Evolutionary conservation across 2,888 invertebrate genomes (phyloP), one percentile per base, ranked within the genome.

Genomic region (Unio delphinus): DNA sequence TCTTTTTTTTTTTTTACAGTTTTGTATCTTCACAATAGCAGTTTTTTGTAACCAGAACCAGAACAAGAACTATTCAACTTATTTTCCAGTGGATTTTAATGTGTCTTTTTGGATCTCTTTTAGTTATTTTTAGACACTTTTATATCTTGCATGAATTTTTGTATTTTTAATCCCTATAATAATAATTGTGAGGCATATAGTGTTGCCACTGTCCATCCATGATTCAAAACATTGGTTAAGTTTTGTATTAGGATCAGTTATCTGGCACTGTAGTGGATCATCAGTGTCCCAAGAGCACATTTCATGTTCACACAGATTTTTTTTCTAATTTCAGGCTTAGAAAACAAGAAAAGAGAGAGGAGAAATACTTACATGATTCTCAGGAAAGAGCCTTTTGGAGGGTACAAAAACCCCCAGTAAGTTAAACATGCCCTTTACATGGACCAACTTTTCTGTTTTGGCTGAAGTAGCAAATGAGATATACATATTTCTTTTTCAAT

Each of bases 371-470:
- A 74, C 94, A 95, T 80, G 98, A 99, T 90, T 85, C 96, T 79
- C 98, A 99, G 90, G 99, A 99, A 90, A 93, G 97, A 80, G 98
- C 99, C 66, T 99, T 97, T 91, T 99, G 99, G 99, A 93, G 97
- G 79, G 95, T 98, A 69, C 95, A 97, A 88, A 93, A 97, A 84
- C 98, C 98, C 68, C 96, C 97, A 70, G 87, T 88, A 78, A 82
- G 80, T 82, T 30, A 17, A 26, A 18, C 34, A 20, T 15, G n/a
- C 15, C 61, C 28, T 61, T 26, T 61, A 15, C 6, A 26, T 20
- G 61, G 3, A 61, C 23, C 28, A 18, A 61, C 30, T 7, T 28
- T 28, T 58, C 20, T 23, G 58, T n/a, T 18, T 58, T 3, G 8
- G 26, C 58, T 17, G 58, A 11, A 26, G 15, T 23, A 1, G 20